Evolutionary conservation across 92 coral and sea anemone species (phyloP), one percentile per base, ranked within the genome.

Genomic region (Galaxea fascicularis): DNA sequence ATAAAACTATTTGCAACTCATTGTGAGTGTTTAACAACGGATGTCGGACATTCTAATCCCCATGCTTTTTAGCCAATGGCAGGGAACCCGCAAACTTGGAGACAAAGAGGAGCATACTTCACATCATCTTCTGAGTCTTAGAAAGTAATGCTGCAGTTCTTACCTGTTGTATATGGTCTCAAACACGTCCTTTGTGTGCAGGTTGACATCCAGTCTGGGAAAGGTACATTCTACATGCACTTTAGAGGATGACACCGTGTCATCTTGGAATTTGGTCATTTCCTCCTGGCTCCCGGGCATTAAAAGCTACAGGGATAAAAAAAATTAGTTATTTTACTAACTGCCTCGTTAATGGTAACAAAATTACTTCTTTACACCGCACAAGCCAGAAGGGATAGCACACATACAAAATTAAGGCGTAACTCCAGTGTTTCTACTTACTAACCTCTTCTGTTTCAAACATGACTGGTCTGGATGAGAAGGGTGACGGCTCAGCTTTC

Each of bases 381-480:
- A n/a, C n/a, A n/a, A n/a, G n/a, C n/a, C n/a, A n/a, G n/a, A n/a
- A n/a, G n/a, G n/a, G n/a, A n/a, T n/a, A n/a, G n/a, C n/a, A n/a
- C n/a, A n/a, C n/a, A n/a, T n/a, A n/a, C n/a, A n/a, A n/a, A n/a
- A n/a, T n/a, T n/a, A n/a, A n/a, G 2, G 41, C 41, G 6, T 2
- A 35, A 35, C 41, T 35, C 41, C 41, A 2, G 41, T 6, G 41
- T 35, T 35, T 35, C 41, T 6, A 35, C 41, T 20, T 25, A 44
- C 82, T 54, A 67, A 97, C 99, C 97, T 97, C 98, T 59, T 97
- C 99, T 24, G 95, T 89, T 65, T 97, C 98, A 83, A 92, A 94
- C 99, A 97, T 97, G 86, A 97, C 99, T 53, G 99, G 98, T 80
- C 92, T 97, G 39, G 99, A 97, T 14, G 99, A 97, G 82, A 97